Conservation (phyloP, 2,113 vertebrate species). For the Clupea harengus region DNA sequence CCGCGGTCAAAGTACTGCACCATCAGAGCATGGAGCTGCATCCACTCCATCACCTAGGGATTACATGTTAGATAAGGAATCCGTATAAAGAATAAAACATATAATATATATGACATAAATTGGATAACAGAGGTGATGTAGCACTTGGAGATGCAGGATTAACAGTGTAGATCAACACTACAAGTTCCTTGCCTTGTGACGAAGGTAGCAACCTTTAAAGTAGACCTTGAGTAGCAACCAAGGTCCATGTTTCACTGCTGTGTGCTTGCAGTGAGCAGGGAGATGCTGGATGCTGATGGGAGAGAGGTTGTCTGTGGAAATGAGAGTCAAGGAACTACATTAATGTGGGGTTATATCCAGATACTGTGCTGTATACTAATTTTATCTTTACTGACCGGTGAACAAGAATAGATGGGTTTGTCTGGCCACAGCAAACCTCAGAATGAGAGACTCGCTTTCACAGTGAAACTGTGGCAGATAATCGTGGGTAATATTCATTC, state of each 20-base stretch:
- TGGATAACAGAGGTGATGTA: too few species aligned
- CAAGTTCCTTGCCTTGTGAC: neutral
- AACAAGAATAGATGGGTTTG: neutral
- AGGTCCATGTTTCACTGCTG: neutral
- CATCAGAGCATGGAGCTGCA: neutral
- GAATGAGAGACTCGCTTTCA: neutral
- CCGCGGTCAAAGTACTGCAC: neutral
- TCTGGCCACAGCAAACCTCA: neutral
- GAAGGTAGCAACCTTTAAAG: neutral
- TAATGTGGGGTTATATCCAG: neutral
- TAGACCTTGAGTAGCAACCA: neutral
- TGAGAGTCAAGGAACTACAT: neutral
- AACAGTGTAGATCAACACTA: neutral
- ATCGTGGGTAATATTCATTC: neutral
- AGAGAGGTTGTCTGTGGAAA: neutral
- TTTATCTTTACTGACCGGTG: neutral
- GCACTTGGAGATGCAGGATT: too few species aligned
- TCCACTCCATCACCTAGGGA: neutral
- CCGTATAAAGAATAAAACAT: too few species aligned
- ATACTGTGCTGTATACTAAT: neutral
- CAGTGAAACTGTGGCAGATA: neutral
- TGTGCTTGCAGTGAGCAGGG: neutral
- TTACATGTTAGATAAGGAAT: neutral
- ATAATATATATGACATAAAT: too few species aligned
- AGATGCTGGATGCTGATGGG: slow-evolving; percentile 6